phyloP scores from a whole-genome alignment of 2,888 invertebrate species.

The Drosophila acutilabella region DNA sequence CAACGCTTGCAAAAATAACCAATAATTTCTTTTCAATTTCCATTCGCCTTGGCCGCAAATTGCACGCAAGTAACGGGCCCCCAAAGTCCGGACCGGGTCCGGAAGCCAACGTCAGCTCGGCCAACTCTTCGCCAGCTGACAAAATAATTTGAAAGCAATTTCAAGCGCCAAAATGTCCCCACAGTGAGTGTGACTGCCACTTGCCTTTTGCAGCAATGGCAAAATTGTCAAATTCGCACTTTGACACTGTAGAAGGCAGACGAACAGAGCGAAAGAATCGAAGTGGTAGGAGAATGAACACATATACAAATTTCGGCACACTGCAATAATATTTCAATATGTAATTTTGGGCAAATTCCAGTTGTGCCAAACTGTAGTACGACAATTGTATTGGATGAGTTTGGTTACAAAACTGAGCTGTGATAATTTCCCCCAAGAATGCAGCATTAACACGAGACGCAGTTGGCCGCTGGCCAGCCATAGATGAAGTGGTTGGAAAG shows the following conservation, averaged over 20 bases:
- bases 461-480: constrained; percentile 73
- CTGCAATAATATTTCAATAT: constrained; percentile 81
- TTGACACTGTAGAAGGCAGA: constrained; percentile 32
- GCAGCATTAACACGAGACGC: constrained; percentile 78
- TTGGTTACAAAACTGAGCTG: constrained; percentile 44
- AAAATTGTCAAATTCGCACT: constrained; percentile 83
- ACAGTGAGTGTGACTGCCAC: constrained; percentile 36
- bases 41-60: constrained; percentile 65
- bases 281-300: not conserved
- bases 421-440: constrained; percentile 83
- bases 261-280: constrained; percentile 7
- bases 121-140: constrained; percentile 66
- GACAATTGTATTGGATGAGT: constrained; percentile 27
- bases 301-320: constrained; percentile 71
- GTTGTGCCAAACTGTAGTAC: constrained; percentile 54
- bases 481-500: constrained; percentile 37
- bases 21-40: constrained; percentile 77
- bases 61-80: constrained; percentile 57
- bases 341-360: constrained; percentile 76
- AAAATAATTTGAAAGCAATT: constrained; percentile 84
- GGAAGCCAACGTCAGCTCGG: constrained; percentile 48
- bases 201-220: constrained; percentile 14
- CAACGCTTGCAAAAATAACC: constrained; percentile 76
- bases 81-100: constrained; percentile 12
- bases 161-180: constrained; percentile 69